phyloP scores from a whole-genome alignment of 2,888 invertebrate species.

The Conops quadrifasciatus region DNA sequence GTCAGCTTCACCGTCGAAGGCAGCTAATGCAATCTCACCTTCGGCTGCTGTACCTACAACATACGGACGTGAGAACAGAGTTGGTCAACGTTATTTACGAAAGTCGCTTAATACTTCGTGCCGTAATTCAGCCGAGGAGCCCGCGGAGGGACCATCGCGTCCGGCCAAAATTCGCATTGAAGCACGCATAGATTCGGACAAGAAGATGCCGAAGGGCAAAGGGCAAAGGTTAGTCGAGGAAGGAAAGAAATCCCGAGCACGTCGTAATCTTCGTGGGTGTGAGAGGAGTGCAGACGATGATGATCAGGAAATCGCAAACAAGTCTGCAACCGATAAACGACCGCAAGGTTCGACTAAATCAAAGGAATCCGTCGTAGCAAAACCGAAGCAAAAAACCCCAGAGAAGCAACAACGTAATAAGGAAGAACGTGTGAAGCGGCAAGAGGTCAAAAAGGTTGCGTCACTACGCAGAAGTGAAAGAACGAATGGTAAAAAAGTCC shows the following conservation, averaged over 20 bases:
- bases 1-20: background rate
- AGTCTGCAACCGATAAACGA: too few relatives aligned
- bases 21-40: slow-evolving; percentile 34
- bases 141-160: slow-evolving; percentile 41
- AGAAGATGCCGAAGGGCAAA: slow-evolving; percentile 38
- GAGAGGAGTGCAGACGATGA: slow-evolving; percentile 27
- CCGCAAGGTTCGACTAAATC: slow-evolving; percentile 4
- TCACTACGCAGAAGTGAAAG: too few relatives aligned
- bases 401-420: background rate
- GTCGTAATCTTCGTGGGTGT: slow-evolving; percentile 39
- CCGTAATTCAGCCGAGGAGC: slow-evolving; percentile 39
- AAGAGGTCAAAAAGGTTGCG: background rate
- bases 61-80: slow-evolving; percentile 51
- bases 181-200: slow-evolving; percentile 51
- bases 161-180: slow-evolving; percentile 52
- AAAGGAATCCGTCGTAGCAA: background rate
- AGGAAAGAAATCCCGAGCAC: slow-evolving; percentile 31
- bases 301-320: slow-evolving; percentile 33
- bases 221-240: slow-evolving; percentile 11
- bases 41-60: slow-evolving; percentile 49
- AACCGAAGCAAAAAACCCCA: background rate
- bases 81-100: slow-evolving; percentile 49
- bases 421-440: background rate
- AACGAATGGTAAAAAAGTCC: background rate
- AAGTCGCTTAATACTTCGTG: slow-evolving; percentile 51